phyloP scores from a whole-genome alignment of 2,113 vertebrate species.

The Erinaceus europaeus region DNA sequence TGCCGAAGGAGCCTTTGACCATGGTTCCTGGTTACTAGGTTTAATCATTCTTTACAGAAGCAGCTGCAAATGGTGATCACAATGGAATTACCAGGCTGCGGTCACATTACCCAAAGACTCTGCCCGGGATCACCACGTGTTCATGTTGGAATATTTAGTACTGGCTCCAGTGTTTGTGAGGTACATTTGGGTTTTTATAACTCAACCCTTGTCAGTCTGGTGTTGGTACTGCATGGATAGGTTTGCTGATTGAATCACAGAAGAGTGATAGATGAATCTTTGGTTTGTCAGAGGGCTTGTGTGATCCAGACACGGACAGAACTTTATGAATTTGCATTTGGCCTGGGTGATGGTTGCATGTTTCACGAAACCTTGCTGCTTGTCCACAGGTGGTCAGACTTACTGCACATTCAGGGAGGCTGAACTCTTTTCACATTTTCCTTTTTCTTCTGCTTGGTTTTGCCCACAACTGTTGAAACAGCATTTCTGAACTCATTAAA shows the following conservation, averaged over 20 bases:
- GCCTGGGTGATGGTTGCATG: background rate
- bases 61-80: background rate
- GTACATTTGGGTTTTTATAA: background rate
- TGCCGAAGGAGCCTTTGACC: background rate
- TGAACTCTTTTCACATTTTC: background rate
- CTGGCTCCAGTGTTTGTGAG: background rate
- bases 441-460: background rate
- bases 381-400: background rate
- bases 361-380: background rate
- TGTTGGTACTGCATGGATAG: background rate
- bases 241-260: background rate
- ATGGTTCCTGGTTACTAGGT: background rate
- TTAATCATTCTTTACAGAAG: background rate
- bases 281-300: background rate
- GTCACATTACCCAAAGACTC: background rate
- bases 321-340: background rate
- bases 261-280: background rate
- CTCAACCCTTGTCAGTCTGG: background rate
- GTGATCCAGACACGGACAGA: background rate
- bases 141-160: background rate
- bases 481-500: conserved; percentile 18
- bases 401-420: background rate
- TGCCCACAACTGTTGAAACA: background rate
- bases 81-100: too few relatives aligned
- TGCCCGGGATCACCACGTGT: too few relatives aligned